These are phyloP conservation scores for Hafferia zeledoni DNA, from an alignment of 2,797 vertebrate genomes.

Conservation along the genomic window DNA sequence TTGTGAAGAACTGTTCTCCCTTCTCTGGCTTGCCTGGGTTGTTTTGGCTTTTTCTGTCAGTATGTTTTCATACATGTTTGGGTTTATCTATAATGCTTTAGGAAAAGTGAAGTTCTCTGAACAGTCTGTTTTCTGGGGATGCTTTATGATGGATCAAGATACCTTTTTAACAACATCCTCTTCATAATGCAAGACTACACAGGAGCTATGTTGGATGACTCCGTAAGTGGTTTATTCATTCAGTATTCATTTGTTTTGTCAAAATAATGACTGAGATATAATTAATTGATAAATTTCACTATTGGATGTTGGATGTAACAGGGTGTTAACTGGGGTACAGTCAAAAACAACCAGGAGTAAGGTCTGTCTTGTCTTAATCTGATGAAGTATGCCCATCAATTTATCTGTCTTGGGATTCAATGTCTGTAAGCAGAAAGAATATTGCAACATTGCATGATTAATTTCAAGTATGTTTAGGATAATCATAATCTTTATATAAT, in stretches of 20 bases:
- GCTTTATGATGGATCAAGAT: not conserved
- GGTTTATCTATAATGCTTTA: not conserved
- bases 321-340: not conserved
- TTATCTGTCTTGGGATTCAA: not conserved
- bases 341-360: not conserved
- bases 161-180: not conserved
- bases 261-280: not conserved
- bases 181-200: not conserved
- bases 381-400: not conserved
- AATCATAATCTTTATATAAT: fast-evolving
- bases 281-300: not conserved
- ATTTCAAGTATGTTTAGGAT: not conserved
- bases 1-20: not conserved
- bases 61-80: not conserved
- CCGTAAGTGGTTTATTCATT: not conserved
- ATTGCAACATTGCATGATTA: not conserved
- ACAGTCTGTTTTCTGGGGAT: not conserved
- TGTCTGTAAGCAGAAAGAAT: not conserved
- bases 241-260: not conserved
- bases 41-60: not conserved
- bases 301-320: not conserved
- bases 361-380: not conserved
- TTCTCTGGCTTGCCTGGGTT: not conserved
- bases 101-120: not conserved
- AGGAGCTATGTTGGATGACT: not conserved